A percentile compares a stretch with the other conserved stretches of the same genome.
These are phyloP conservation scores for Entomobrya multifasciata DNA, from an alignment of 2,888 invertebrate species.

Conservation along the genomic window DNA sequence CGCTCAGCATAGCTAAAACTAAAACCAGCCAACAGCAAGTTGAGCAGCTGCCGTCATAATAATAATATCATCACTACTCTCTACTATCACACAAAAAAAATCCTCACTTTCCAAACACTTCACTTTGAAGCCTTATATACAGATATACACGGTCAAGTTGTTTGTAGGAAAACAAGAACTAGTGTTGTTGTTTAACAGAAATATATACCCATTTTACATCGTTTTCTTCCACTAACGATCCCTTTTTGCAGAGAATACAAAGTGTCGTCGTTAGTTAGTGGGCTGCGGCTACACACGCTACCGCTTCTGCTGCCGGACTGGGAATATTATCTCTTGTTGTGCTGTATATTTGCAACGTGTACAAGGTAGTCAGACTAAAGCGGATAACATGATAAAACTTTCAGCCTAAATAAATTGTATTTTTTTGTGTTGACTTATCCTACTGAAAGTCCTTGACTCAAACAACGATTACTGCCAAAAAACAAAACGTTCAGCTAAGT, in stretches of 20 bases:
- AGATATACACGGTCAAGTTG: slow-evolving; percentile 16
- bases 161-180: slow-evolving; percentile 10
- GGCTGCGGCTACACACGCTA: not conserved
- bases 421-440: not conserved
- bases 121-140: not conserved
- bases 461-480: not conserved
- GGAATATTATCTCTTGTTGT: slow-evolving; percentile 17
- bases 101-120: not conserved
- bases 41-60: slow-evolving; percentile 71
- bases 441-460: not conserved
- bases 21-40: slow-evolving; percentile 53
- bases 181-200: not conserved
- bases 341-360: not conserved
- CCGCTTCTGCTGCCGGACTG: not conserved
- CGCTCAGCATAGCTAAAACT: slow-evolving; percentile 8
- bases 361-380: not conserved
- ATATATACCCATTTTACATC: not conserved
- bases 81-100: slow-evolving; percentile 30
- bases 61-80: slow-evolving; percentile 60
- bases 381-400: too few relatives aligned
- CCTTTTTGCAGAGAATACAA: slow-evolving; percentile 7
- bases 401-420: not conserved
- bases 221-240: not conserved
- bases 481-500: too few relatives aligned
- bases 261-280: not conserved